Evolutionary conservation across 2,888 invertebrate genomes (phyloP), one percentile per base, ranked within the genome.

Genomic region (Aphidoletes aphidimyza): DNA sequence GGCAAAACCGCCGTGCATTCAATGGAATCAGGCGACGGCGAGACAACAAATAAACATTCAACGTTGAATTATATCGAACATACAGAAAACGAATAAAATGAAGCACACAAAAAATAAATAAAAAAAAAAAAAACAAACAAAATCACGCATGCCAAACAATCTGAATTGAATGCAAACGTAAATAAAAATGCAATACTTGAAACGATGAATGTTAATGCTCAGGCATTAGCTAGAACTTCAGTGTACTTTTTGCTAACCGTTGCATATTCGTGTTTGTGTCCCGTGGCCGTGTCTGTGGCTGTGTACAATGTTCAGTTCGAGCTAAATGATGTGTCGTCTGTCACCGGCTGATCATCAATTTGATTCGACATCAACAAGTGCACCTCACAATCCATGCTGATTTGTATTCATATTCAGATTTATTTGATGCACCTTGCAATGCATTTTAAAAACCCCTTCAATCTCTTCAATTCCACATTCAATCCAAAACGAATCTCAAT

Each of bases 341-440:
- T 54, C 54, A 54, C 14, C 3, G 26, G 26, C 5, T 5, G 54
- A 54, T 54, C 54, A 54, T 26, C 69, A 30, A 69, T 69, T 69
- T 69, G 54, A 54, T 69, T 69, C 30, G 69, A 54, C 34, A 69
- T 69, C n/a, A 30, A 69, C 69, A 69, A 69, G 69, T 69, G 69
- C 30, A 14, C 5, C 14, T 19, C 54, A 14, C 3, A 54, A 54
- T 22, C 0, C 54, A 5, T 11, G 2, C 54, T 69, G 69, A 69
- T 69, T 69, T 69, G 69, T 69, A 69, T 69, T 69, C 69, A 69
- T 69, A 69, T 69, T 69, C 69, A 69, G 69, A 69, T 69, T 69
- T 69, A 69, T 69, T 69, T 69, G 69, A 69, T 69, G 69, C 30
- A 30, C 5, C 47, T 2, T 22, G 14, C 26, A 5, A 69, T 54